Conservation (phyloP, 2,888 invertebrate species). For the Trachelus tabidus region DNA sequence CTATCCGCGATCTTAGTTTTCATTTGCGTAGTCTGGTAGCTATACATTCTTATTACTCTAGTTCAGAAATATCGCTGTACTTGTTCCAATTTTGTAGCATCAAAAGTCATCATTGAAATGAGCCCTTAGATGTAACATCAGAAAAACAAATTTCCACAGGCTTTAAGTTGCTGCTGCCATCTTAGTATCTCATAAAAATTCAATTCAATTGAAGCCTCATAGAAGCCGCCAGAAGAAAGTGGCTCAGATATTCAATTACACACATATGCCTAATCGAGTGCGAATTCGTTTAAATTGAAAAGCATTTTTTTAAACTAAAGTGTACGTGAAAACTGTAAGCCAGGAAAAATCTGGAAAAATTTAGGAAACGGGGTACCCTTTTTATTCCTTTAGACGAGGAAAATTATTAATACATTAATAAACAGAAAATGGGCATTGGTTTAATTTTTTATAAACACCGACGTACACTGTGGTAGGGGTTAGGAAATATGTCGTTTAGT, state of each 20-base stretch:
- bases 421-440: not conserved
- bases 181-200: not conserved
- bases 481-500: slow-evolving; percentile 17
- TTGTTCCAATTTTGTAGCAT: not conserved
- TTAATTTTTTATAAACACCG: not conserved
- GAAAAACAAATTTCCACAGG: not conserved
- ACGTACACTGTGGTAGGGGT: not conserved
- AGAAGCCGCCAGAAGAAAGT: not conserved
- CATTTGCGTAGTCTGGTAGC: slow-evolving; percentile 6
- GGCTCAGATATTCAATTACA: not conserved
- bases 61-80: not conserved
- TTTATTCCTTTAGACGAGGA: not conserved
- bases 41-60: slow-evolving; percentile 28
- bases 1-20: slow-evolving; percentile 2
- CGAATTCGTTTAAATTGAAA: not conserved
- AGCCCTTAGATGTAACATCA: not conserved
- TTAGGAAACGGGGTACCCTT: not conserved
- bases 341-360: not conserved
- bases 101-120: not conserved
- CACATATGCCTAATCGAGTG: not conserved
- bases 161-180: not conserved
- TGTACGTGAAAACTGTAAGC: not conserved
- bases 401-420: not conserved
- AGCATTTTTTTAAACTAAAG: not conserved
- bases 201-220: not conserved